These are phyloP conservation scores for Macrosiphum euphorbiae DNA, from an alignment of 2,888 invertebrate genomes.

Conservation along the genomic window DNA sequence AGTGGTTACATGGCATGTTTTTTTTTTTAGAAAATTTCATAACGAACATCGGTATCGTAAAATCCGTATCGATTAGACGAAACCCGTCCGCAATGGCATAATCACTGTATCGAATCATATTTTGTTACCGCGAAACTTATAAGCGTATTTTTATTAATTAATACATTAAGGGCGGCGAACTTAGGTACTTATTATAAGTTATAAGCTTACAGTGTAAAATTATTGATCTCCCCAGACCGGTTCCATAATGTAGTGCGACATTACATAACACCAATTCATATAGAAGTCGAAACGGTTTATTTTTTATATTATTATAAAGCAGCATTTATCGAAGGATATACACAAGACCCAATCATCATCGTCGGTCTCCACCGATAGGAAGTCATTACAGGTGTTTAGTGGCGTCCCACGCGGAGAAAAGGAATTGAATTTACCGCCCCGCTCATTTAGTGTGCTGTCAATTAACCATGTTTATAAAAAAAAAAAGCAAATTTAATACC, in stretches of 20 bases:
- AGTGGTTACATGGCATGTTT: not conserved
- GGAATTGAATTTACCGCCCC: not conserved
- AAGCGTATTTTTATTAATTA: conserved; percentile 3
- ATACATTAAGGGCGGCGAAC: conserved; percentile 23
- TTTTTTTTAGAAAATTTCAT: not conserved
- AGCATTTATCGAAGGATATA: conserved; percentile 17
- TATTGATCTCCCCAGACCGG: conserved; percentile 19
- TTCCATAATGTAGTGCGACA: not conserved
- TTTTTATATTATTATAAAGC: not conserved
- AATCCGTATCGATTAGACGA: not conserved
- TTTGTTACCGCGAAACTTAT: not conserved
- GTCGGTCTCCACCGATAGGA: conserved; percentile 9
- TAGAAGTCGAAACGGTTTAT: conserved; percentile 33
- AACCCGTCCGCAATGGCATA: not conserved
- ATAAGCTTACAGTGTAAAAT: conserved; percentile 5
- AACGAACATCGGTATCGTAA: not conserved
- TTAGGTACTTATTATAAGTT: not conserved
- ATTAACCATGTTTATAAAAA: not conserved
- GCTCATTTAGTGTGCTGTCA: no score
- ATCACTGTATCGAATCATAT: not conserved
- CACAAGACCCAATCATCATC: not conserved
- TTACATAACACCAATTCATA: not conserved
- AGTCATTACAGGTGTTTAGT: conserved; percentile 28
- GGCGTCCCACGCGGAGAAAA: conserved; percentile 24
- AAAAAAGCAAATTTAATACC: not conserved